Conservation (phyloP, 2,888 invertebrate species). For the Hypsopygia costalis region DNA sequence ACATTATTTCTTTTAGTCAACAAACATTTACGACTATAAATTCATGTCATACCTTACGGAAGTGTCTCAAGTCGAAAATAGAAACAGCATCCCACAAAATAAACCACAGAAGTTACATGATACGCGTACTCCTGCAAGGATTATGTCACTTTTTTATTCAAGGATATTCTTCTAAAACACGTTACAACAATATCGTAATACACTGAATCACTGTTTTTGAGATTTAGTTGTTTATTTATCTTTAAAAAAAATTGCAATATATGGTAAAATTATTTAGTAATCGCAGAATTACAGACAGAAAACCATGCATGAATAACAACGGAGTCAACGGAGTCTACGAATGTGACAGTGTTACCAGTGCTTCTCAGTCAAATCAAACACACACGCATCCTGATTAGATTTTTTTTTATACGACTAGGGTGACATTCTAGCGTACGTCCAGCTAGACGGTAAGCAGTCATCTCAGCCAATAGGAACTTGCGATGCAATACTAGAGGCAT, state of each 20-base stretch:
- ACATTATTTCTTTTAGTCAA: not conserved
- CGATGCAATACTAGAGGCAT: no score
- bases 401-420: no score
- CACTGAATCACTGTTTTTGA: conserved; percentile 22
- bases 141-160: conserved; percentile 36
- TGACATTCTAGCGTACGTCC: no score
- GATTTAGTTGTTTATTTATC: conserved; percentile 26
- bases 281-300: conserved; percentile 37
- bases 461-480: no score
- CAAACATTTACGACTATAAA: not conserved
- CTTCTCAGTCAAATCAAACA: no score
- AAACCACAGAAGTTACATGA: conserved; percentile 70
- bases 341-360: no score
- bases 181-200: not conserved
- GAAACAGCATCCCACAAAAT: conserved; percentile 58
- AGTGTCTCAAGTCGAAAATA: conserved; percentile 55
- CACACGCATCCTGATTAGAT: no score
- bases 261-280: conserved; percentile 16
- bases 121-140: conserved; percentile 45
- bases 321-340: no score
- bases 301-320: conserved; percentile 22
- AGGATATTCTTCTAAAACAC: not conserved
- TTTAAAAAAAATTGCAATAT: conserved; percentile 21
- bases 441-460: no score
- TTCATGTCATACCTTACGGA: conserved; percentile 37